Conservation (phyloP, 2,113 vertebrate genomes). For the Beaufortia kweichowensis region DNA sequence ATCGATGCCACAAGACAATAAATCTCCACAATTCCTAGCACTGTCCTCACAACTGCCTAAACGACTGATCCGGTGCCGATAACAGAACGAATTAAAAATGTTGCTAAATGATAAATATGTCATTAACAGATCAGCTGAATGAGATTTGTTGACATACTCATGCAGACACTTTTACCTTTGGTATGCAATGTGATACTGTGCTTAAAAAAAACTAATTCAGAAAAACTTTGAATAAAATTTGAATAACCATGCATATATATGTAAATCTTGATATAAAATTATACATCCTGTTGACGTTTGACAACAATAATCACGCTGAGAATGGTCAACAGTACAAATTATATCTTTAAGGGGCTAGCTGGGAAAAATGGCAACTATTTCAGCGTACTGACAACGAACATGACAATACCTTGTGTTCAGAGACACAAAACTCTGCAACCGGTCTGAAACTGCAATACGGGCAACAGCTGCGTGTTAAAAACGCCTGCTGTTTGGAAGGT, state of each 20-base stretch:
- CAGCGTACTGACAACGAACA: neutral
- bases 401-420: neutral
- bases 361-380: neutral
- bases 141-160: neutral
- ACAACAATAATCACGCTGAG: neutral
- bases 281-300: neutral
- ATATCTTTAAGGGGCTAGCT: neutral
- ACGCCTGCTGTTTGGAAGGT: constrained; percentile 67
- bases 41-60: neutral
- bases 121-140: neutral
- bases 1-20: constrained; percentile 34
- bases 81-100: constrained; percentile 1
- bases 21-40: constrained; percentile 44
- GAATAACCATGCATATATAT: too few species aligned
- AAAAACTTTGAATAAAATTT: too few species aligned
- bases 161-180: neutral
- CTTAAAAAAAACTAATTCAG: too few species aligned
- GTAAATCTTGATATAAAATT: neutral
- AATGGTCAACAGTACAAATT: constrained; percentile 3
- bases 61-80: constrained; percentile 1
- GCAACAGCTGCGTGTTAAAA: constrained; percentile 53
- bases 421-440: constrained; percentile 7
- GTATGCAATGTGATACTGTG: too few species aligned
- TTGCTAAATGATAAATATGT: too few species aligned
- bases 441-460: constrained; percentile 51